These are phyloP conservation scores for Chiridota heheva DNA, from an alignment of 35 echinoderm and acorn worm species.

Conservation along the genomic window DNA sequence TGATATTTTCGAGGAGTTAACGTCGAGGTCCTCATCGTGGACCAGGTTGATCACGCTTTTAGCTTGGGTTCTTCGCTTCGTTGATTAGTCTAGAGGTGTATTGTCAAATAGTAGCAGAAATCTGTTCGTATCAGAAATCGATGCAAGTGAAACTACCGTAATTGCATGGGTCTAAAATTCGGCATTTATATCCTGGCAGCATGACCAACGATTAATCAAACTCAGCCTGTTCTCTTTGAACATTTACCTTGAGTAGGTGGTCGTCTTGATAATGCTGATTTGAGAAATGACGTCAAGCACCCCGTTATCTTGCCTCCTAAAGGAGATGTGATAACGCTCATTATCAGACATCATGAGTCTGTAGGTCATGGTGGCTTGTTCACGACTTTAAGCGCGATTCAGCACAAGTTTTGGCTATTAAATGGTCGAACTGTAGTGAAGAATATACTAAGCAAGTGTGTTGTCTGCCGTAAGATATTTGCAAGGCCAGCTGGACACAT, in stretches of 20 bases:
- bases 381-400: constrained; percentile 10
- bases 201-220: constrained; percentile 42
- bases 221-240: constrained; percentile 21
- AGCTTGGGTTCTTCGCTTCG: constrained; percentile 31
- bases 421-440: constrained; percentile 36
- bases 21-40: background rate
- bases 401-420: constrained; percentile 44
- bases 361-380: constrained; percentile 21
- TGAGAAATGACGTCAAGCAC: constrained; percentile 18
- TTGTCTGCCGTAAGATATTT: constrained; percentile 24
- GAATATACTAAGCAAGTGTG: constrained; percentile 29
- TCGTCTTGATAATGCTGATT: constrained; percentile 9
- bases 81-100: constrained; percentile 8
- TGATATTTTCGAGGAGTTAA: background rate
- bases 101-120: background rate
- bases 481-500: constrained; percentile 3
- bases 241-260: constrained; percentile 29
- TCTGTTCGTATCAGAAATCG: constrained; percentile 21
- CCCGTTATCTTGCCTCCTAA: constrained; percentile 1
- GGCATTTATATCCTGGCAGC: constrained; percentile 17
- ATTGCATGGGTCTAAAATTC: constrained; percentile 23
- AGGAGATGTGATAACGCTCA: background rate
- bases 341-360: constrained; percentile 19
- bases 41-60: constrained; percentile 19
- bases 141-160: constrained; percentile 11